These are phyloP conservation scores for Brachirus orientalis DNA, from an alignment of 2,113 vertebrate genomes.

Conservation along the genomic window DNA sequence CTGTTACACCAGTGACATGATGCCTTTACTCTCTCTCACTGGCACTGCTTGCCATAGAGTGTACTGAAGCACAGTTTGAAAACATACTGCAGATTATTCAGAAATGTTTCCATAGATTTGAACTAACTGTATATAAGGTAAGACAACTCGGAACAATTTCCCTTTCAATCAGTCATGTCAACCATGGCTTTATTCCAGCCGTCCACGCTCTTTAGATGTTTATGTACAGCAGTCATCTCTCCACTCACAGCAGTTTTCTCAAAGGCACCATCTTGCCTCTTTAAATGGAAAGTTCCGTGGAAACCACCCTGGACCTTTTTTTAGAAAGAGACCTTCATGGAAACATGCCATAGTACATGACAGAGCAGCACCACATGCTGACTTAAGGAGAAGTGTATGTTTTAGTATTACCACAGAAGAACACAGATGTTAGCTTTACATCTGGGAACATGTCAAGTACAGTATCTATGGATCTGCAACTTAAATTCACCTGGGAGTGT, in stretches of 20 bases:
- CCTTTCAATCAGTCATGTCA: slow-evolving; percentile 9
- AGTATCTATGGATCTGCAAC: slow-evolving; percentile 20
- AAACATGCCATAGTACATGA: slow-evolving; percentile 40
- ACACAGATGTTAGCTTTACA: slow-evolving; percentile 22
- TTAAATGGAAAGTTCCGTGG: slow-evolving; percentile 63
- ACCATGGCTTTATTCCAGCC: slow-evolving; percentile 25
- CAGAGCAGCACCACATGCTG: slow-evolving; percentile 39
- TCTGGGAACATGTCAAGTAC: not conserved
- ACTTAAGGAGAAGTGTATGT: slow-evolving; percentile 43
- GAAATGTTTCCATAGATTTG: slow-evolving; percentile 35
- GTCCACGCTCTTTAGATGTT: slow-evolving; percentile 50
- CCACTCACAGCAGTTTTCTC: slow-evolving; percentile 29
- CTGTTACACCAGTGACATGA: slow-evolving; percentile 29
- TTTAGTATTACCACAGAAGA: slow-evolving; percentile 25
- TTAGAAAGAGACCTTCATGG: slow-evolving; percentile 32
- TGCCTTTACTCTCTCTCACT: slow-evolving; percentile 38
- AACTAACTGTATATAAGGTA: slow-evolving; percentile 7
- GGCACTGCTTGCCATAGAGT: slow-evolving; percentile 14
- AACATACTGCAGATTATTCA: slow-evolving; percentile 31
- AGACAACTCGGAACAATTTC: not conserved
- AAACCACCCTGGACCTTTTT: slow-evolving; percentile 57
- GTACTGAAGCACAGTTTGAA: slow-evolving; percentile 46
- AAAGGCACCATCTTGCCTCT: slow-evolving; percentile 36
- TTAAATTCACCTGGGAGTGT: slow-evolving; percentile 14
- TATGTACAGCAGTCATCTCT: slow-evolving; percentile 45